These are phyloP conservation scores for Dicrurus megarhynchus DNA, from an alignment of 2,113 vertebrate species.

Conservation along the genomic window DNA sequence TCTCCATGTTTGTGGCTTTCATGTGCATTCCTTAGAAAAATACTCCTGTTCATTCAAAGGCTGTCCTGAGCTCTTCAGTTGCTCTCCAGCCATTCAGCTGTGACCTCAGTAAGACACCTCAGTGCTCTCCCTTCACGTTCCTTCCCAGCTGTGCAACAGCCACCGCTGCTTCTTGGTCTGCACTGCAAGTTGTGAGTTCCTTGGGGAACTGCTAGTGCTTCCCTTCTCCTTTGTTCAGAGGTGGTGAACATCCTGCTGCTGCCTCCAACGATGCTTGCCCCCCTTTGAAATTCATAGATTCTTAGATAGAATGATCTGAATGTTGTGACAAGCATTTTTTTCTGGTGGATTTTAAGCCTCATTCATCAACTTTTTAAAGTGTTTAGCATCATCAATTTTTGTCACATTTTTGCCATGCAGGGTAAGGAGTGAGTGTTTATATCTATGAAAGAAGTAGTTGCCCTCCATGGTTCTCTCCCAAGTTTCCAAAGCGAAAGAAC, in stretches of 20 bases:
- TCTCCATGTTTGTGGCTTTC: slow-evolving; percentile 55
- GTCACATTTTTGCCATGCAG: neutral
- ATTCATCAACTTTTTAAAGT: neutral
- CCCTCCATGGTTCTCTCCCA: neutral
- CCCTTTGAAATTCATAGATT: neutral
- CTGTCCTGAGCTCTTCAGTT: neutral
- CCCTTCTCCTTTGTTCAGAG: neutral
- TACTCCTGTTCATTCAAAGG: slow-evolving; percentile 63
- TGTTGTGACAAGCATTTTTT: neutral
- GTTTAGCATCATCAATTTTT: neutral
- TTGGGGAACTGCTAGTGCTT: neutral
- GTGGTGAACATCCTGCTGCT: neutral
- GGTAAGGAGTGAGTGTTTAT: neutral
- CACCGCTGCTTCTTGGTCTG: rapidly evolving
- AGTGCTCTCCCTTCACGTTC: neutral
- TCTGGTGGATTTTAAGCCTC: neutral
- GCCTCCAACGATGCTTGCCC: neutral
- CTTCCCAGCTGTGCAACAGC: rapidly evolving
- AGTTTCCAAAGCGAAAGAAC: neutral
- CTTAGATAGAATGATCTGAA: neutral
- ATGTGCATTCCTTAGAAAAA: slow-evolving; percentile 56
- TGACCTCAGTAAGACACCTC: neutral
- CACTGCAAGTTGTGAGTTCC: neutral
- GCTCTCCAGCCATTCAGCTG: neutral
- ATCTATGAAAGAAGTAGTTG: neutral